Evolutionary conservation across 2,888 invertebrate species (phyloP), one percentile per base, ranked within the genome.

Genomic region (Conistra vaccinii): DNA sequence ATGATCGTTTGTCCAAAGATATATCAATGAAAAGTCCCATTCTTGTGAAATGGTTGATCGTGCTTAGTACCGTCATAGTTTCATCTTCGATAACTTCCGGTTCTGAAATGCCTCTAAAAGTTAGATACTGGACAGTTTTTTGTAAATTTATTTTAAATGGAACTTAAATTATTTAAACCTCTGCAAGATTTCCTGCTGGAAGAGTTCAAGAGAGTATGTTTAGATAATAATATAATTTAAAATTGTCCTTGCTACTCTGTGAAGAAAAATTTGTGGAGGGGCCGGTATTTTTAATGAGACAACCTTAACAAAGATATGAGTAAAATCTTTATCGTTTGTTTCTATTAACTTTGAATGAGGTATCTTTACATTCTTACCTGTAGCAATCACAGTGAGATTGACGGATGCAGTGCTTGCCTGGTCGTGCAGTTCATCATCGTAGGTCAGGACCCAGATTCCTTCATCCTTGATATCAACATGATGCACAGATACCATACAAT

Each of bases 1-100:
- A 80, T n/a, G 77, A 60, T 78, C 75, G 61, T 10, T 83, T 87
- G 26, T 72, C 77, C n/a, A 87, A 76, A 20, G 87, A 78, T 78
- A 87, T 78, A 20, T 87, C 87, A 69, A 87, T 76, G 0, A 0
- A 12, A 39, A 35, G 9, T 10, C 57, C 71, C 23, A 53, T 20
- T 45, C 55, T 78, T 6, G 75, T 80, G 3, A 55, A 53, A 70
- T 83, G 81, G 7, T 76, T 10, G 39, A 87, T 86, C 51, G 17
- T 35, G 69, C 62, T 78, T 26, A 87, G 60, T 0, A 51, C 1
- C 0, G 1, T 60, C 45, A 23, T 32, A 35, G 61, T 17, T 35
- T 67, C 60, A 32, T 1, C 74, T 32, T 61, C 76, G 12, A 26
- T 20, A 32, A 20, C 1, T n/a, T 35, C 42, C 1, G 45, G 7